A percentile compares a stretch with the other conserved stretches of the same genome.
These are phyloP conservation scores for Drosophila pseudoananassae DNA, from an alignment of 1,140 invertebrate genomes.

Conservation along the genomic window DNA sequence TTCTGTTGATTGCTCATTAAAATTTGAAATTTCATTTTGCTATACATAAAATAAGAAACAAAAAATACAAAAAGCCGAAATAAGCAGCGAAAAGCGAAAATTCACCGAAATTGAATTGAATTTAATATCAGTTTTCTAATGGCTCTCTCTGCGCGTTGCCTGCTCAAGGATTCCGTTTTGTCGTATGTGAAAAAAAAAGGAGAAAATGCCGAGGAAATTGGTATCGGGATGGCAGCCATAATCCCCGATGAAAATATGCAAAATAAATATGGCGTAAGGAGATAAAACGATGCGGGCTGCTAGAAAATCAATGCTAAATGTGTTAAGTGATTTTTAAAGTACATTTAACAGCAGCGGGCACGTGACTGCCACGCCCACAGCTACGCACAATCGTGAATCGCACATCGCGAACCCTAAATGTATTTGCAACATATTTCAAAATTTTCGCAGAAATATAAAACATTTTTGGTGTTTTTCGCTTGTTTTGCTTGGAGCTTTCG, in stretches of 20 bases:
- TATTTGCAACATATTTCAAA: slow-evolving; percentile 41
- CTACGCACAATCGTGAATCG: neutral
- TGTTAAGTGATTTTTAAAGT: slow-evolving; percentile 82
- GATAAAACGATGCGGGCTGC: slow-evolving; percentile 60
- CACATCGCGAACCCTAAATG: no score
- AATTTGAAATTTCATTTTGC: slow-evolving; percentile 74
- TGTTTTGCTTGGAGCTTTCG: slow-evolving; percentile 20
- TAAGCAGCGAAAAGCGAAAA: slow-evolving; percentile 16
- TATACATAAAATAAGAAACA: slow-evolving; percentile 25
- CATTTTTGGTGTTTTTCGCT: slow-evolving; percentile 25
- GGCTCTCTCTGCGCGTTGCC: slow-evolving; percentile 17
- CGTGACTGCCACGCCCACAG: slow-evolving; percentile 22
- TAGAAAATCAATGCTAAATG: slow-evolving; percentile 74
- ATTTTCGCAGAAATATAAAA: slow-evolving; percentile 26
- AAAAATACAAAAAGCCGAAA: neutral
- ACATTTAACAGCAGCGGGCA: slow-evolving; percentile 65
- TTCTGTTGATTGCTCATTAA: slow-evolving; percentile 74
- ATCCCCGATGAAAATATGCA: slow-evolving; percentile 62
- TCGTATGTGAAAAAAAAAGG: slow-evolving; percentile 23
- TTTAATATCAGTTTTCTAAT: slow-evolving; percentile 80
- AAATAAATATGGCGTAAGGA: slow-evolving; percentile 66
- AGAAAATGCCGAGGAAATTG: slow-evolving; percentile 10
- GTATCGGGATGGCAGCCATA: slow-evolving; percentile 18
- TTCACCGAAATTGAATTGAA: slow-evolving; percentile 69
- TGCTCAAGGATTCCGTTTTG: slow-evolving; percentile 11